These are phyloP conservation scores for Pachymerium ferrugineum DNA, from an alignment of 2,888 invertebrate species.

Conservation along the genomic window DNA sequence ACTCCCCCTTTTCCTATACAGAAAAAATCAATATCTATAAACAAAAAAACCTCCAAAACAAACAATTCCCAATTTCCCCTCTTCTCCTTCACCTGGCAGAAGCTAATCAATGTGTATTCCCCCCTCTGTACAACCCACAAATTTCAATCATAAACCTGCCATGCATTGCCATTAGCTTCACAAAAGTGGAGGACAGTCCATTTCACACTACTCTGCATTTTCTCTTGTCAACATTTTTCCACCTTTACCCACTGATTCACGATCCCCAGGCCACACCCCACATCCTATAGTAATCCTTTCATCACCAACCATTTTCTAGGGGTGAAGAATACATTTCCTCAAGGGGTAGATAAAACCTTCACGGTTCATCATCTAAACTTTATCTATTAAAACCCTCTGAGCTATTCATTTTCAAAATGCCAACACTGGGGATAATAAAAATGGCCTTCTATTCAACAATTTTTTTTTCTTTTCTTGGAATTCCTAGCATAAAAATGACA, in stretches of 20 bases:
- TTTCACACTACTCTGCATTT: constrained; percentile 21
- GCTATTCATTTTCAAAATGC: constrained; percentile 10
- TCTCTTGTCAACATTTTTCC: constrained; percentile 19
- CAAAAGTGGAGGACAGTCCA: not conserved
- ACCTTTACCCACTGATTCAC: not conserved
- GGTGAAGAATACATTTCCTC: constrained; percentile 6
- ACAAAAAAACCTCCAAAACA: too few relatives aligned
- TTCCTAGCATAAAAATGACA: too few relatives aligned
- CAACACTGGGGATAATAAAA: too few relatives aligned
- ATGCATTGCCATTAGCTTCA: constrained; percentile 6
- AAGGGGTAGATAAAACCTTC: not conserved
- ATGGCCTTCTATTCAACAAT: too few relatives aligned
- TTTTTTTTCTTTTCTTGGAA: too few relatives aligned
- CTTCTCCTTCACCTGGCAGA: not conserved
- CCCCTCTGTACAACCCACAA: not conserved
- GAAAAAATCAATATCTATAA: too few relatives aligned
- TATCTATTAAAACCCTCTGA: not conserved
- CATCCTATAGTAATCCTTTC: constrained; percentile 7
- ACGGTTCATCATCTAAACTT: too few relatives aligned
- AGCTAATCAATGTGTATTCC: not conserved
- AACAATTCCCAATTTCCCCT: not conserved
- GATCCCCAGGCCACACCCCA: constrained; percentile 2
- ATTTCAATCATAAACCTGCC: constrained; percentile 15
- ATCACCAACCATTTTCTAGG: not conserved
- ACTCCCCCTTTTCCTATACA: too few relatives aligned